phyloP scores from a whole-genome alignment of 1,140 invertebrate genomes.

The Arion vulgaris region DNA sequence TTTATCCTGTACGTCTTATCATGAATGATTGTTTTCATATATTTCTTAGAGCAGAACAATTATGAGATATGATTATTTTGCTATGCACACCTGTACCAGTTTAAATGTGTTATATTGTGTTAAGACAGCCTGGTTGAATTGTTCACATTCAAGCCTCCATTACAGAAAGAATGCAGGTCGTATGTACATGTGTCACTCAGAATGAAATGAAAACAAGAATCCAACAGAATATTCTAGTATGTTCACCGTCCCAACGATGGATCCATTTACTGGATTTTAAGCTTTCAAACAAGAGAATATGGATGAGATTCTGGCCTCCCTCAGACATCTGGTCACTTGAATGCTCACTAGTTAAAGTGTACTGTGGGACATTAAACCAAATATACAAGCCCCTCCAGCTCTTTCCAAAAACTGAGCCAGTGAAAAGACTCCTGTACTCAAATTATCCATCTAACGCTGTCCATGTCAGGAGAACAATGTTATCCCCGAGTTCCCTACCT shows the following conservation, averaged over 20 bases:
- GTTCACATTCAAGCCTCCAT: too few species aligned
- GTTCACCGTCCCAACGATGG: background rate
- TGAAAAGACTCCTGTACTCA: background rate
- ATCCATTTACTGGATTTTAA: background rate
- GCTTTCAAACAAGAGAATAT: too few species aligned
- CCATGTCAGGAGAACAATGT: background rate
- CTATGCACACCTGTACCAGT: too few species aligned
- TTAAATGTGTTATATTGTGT: too few species aligned
- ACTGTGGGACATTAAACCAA: background rate
- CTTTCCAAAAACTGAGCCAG: too few species aligned
- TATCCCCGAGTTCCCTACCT: background rate
- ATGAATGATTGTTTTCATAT: too few species aligned
- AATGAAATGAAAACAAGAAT: slow-evolving; percentile 1
- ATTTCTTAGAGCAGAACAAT: too few species aligned
- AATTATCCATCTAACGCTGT: background rate
- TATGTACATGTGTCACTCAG: background rate
- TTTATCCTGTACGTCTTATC: too few species aligned
- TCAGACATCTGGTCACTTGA: background rate
- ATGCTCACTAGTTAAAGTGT: background rate
- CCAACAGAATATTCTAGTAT: background rate
- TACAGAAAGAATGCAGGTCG: background rate
- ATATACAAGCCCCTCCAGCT: background rate
- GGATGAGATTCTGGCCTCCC: too few species aligned
- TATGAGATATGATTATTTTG: too few species aligned
- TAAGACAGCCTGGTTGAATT: too few species aligned